Evolutionary conservation across 2,888 invertebrate species (phyloP).

Genomic region (Oscheius sp.): DNA sequence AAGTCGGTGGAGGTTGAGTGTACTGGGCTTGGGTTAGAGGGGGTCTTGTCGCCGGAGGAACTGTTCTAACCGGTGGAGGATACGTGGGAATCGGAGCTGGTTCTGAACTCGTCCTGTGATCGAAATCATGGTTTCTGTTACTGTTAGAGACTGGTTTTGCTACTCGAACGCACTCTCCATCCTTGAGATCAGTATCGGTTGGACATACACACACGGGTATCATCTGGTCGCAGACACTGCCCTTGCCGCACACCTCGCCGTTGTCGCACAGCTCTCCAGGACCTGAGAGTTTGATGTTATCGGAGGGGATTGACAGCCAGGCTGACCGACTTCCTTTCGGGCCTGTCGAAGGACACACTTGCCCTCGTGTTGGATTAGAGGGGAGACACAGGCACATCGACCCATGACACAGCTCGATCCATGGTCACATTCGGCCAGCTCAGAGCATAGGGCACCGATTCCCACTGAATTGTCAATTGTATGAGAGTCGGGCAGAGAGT

Average conservation of each 20-base stretch:
- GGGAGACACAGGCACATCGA: constrained; percentile 67
- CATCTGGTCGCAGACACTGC: constrained; percentile 67
- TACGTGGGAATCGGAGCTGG: constrained; percentile 8
- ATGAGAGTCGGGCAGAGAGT: not conserved
- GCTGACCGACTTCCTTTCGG: constrained; percentile 62
- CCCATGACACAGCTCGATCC: constrained; percentile 66
- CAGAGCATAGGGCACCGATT: constrained; percentile 67
- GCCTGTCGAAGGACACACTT: constrained; percentile 62
- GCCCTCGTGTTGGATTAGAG: constrained; percentile 67
- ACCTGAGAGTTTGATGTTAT: constrained; percentile 36
- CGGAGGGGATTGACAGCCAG: not conserved
- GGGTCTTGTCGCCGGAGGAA: constrained; percentile 28
- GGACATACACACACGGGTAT: constrained; percentile 72
- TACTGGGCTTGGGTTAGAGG: constrained; percentile 7
- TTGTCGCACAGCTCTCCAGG: constrained; percentile 69
- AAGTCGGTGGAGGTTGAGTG: constrained; percentile 36
- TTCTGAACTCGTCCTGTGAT: not conserved
- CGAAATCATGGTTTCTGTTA: not conserved
- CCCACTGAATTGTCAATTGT: constrained; percentile 58
- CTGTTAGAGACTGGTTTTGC: constrained; percentile 5
- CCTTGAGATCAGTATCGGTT: constrained; percentile 64
- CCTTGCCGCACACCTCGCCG: constrained; percentile 67
- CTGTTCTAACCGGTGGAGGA: constrained; percentile 10
- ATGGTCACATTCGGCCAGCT: constrained; percentile 66
- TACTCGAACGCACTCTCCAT: constrained; percentile 56